Percentiles rank a stretch among this genome's conserved stretches.
These are phyloP conservation scores for Zaprionus davidi DNA, from an alignment of 1,140 invertebrate genomes.

Conservation along the genomic window DNA sequence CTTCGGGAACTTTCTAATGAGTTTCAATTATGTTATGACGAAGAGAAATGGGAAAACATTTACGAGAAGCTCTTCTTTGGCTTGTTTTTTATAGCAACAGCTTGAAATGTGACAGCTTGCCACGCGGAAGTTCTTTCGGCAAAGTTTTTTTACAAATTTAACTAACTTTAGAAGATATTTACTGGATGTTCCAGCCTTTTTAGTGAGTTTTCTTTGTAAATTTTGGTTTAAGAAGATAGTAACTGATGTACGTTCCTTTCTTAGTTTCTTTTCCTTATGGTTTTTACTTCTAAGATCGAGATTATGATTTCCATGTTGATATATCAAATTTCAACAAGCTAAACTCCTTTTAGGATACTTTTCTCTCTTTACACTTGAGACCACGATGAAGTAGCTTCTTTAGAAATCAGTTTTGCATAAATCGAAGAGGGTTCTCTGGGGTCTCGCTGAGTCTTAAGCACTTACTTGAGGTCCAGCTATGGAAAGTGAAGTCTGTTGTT, in stretches of 20 bases:
- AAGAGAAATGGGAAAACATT: neutral
- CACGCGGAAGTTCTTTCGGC: neutral
- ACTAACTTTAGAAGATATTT: neutral
- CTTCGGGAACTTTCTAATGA: neutral
- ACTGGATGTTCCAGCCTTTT: neutral
- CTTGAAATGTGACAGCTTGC: neutral
- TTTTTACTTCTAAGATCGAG: neutral
- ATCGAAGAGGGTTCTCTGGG: neutral
- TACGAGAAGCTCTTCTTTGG: neutral
- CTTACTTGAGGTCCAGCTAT: neutral
- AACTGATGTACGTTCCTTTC: too few relatives aligned
- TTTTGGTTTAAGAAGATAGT: neutral
- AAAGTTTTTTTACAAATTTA: neutral
- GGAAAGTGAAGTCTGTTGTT: constrained; percentile 14
- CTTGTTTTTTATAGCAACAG: neutral
- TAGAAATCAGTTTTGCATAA: constrained; percentile 17
- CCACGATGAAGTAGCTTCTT: neutral
- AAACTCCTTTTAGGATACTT: neutral
- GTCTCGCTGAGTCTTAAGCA: neutral
- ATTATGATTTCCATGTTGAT: neutral
- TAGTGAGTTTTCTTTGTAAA: neutral
- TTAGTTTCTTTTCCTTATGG: neutral
- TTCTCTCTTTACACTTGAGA: neutral
- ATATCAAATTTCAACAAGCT: neutral
- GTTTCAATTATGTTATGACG: neutral